phyloP scores from a whole-genome alignment of 2,113 vertebrate genomes.

The Cnemophilus loriae region DNA sequence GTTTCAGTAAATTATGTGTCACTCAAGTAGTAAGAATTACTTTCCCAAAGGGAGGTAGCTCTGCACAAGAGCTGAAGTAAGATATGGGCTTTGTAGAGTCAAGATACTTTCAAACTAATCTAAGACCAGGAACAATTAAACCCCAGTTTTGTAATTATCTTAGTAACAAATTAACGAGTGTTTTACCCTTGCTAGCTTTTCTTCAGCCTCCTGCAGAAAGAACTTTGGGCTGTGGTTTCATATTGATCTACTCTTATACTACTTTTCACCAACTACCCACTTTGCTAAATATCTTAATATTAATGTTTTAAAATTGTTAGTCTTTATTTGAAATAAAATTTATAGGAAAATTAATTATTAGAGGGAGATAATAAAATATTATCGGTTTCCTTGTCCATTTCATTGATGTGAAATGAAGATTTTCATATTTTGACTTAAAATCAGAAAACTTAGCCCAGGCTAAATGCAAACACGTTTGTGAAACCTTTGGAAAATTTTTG shows the following conservation, averaged over 20 bases:
- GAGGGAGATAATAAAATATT: background rate
- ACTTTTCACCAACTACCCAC: background rate
- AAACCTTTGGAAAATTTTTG: background rate
- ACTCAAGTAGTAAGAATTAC: background rate
- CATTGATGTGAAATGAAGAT: background rate
- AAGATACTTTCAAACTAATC: background rate
- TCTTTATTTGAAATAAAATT: background rate
- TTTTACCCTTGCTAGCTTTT: background rate
- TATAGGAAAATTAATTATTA: background rate
- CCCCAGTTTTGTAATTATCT: background rate
- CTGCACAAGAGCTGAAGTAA: background rate
- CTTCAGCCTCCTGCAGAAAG: background rate
- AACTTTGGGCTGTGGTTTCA: background rate
- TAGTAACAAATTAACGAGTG: background rate
- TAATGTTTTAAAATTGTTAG: background rate
- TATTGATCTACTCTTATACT: background rate
- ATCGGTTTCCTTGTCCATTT: background rate
- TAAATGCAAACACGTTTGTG: background rate
- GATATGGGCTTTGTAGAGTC: background rate
- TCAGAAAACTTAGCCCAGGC: background rate
- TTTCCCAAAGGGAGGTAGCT: background rate
- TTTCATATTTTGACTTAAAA: background rate
- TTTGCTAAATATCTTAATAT: background rate
- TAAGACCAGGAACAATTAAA: background rate
- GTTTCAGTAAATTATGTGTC: background rate